Base-by-base conservation (phyloP, 2,797 vertebrate species). In the Sebastes elongatus region DNA sequence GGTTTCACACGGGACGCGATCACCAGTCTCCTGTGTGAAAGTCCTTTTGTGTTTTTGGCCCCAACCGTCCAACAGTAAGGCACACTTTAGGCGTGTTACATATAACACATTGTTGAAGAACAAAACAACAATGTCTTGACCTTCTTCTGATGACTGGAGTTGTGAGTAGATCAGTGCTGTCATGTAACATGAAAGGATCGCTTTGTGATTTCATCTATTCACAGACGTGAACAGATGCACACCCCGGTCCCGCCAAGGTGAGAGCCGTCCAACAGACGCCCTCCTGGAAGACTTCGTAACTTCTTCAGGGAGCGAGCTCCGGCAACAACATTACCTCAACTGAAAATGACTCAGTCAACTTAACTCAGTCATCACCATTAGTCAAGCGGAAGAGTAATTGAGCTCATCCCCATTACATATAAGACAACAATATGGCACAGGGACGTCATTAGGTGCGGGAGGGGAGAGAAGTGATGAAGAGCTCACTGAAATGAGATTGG, bases 401-500 rank as follows among this genome's bases (percentile, higher is more conserved):
- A 89, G 84, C 88, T 88, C 80, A 90, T 86, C 67, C 71, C 84
- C 81, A 90, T 93, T 90, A 89, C 85, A 81, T 74, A 25, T 86
- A 92, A 81, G 84, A 91, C 84, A 91, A 93, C 90, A 93, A 85
- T 87, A 88, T 88, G 90, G 89, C 74, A 83, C 7, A 0, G 74
- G 59, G 77, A 83, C 22, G 56, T 89, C 78, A 89, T 94, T 90
- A 90, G 88, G 73, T 78, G 66, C 76, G 71, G 56, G 25, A 38
- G 71, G 59, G 59, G 63, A 11, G 14, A 60, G 42, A 76, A 59
- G 85, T 91, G 90, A 94, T 93, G 92, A 93, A 94, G 89, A 91
- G 89, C 87, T 87, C 27, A 53, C 71, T 74, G 87, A 89, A 90
- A 92, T 89, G 87, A 94, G 91, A 95, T 90, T 94, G 91, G 87